These are phyloP conservation scores for Tuta absoluta DNA, from an alignment of 2,888 invertebrate genomes.

Conservation along the genomic window DNA sequence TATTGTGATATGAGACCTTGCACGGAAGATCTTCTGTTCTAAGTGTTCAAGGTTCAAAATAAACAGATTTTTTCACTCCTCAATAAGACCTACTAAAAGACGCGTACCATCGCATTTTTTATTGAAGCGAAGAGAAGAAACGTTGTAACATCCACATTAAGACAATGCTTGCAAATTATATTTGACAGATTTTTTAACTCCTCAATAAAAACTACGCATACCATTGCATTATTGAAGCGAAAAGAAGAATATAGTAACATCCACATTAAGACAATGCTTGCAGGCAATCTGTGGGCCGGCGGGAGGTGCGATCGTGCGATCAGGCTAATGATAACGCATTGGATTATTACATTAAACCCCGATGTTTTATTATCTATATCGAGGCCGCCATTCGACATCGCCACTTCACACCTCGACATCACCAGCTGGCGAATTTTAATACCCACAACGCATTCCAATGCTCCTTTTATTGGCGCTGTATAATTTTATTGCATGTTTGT, in stretches of 20 bases:
- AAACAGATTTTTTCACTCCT: no score
- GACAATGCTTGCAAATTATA: no score
- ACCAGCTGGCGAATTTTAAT: constrained; percentile 48
- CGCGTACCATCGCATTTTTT: no score
- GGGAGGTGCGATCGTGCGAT: constrained; percentile 79
- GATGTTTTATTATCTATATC: constrained; percentile 54
- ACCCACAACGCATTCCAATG: constrained; percentile 12
- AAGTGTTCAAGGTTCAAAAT: no score
- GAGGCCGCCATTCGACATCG: constrained; percentile 42
- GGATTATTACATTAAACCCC: constrained; percentile 78
- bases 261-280: constrained; percentile 65
- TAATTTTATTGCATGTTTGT: constrained; percentile 19
- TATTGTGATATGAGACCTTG: no score
- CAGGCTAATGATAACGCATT: constrained; percentile 75
- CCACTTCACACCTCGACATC: constrained; percentile 59
- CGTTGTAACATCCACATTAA: no score
- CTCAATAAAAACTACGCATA: no score
- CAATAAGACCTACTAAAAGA: no score
- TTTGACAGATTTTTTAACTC: no score
- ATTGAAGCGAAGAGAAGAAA: no score
- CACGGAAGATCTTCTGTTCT: no score
- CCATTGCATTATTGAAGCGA: neutral
- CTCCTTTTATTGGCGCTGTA: constrained; percentile 20
- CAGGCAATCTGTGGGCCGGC: constrained; percentile 74
- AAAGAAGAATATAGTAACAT: constrained; percentile 48